phyloP scores from a whole-genome alignment of 2,888 invertebrate species.

The Pilophorus perplexus region DNA sequence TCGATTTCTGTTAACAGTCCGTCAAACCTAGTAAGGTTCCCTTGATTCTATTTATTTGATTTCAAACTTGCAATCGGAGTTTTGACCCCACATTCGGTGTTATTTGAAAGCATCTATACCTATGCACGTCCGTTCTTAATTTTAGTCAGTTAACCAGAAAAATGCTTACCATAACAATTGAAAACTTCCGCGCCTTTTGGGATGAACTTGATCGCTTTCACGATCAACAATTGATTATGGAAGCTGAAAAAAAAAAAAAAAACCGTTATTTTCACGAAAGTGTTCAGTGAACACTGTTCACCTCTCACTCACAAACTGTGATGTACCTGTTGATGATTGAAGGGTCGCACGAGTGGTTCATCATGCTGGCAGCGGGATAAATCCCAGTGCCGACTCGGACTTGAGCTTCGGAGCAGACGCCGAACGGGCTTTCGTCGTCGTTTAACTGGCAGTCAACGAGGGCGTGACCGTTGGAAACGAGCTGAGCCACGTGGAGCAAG shows the following conservation, averaged over 20 bases:
- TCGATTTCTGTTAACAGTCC: no score
- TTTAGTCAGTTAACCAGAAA: not conserved
- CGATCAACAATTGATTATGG: constrained; percentile 66
- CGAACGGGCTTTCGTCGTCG: constrained; percentile 49
- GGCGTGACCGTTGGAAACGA: constrained; percentile 77
- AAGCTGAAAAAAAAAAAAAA: constrained; percentile 57
- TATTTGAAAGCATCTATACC: no score
- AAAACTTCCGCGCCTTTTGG: constrained; percentile 67
- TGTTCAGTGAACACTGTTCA: no score
- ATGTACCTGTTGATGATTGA: constrained; percentile 32
- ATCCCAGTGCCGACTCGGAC: constrained; percentile 73
- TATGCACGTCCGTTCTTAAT: no score
- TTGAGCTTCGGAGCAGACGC: constrained; percentile 51
- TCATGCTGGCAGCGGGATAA: constrained; percentile 81
- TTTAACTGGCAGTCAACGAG: constrained; percentile 53
- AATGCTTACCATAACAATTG: constrained; percentile 72
- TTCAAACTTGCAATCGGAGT: no score
- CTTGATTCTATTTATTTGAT: no score
- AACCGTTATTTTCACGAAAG: not conserved
- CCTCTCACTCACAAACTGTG: not conserved
- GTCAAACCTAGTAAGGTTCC: no score
- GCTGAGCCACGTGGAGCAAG: constrained; percentile 73
- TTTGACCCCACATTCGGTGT: no score
- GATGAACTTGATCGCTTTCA: constrained; percentile 67
- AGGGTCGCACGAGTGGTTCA: constrained; percentile 91